phyloP scores from a whole-genome alignment of 2,888 invertebrate genomes.

The Conistra vaccinii region DNA sequence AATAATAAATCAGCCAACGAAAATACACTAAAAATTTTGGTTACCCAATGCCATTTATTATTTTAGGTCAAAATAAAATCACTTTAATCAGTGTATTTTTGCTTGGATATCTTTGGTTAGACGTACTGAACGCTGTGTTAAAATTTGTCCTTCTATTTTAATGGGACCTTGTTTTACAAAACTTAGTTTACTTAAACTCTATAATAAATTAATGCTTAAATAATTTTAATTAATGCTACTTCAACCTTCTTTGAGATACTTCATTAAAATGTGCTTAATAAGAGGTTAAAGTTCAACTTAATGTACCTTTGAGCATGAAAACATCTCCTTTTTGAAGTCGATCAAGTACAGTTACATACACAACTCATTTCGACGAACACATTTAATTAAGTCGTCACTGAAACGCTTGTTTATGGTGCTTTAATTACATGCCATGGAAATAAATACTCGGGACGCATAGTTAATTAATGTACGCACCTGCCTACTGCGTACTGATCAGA shows the following conservation, averaged over 20 bases:
- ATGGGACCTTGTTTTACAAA: too few relatives aligned
- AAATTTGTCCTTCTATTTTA: too few relatives aligned
- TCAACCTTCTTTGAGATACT: constrained; percentile 11
- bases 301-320: constrained; percentile 16
- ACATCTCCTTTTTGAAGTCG: constrained; percentile 33
- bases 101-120: too few relatives aligned
- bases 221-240: constrained; percentile 24
- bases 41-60: too few relatives aligned
- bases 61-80: too few relatives aligned
- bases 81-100: too few relatives aligned
- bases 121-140: too few relatives aligned
- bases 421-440: constrained; percentile 71
- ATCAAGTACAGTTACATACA: constrained; percentile 37
- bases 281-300: constrained; percentile 29
- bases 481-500: constrained; percentile 15
- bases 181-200: background rate
- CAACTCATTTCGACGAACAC: constrained; percentile 46
- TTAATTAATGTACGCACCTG: constrained; percentile 67
- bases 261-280: constrained; percentile 30
- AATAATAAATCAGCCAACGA: too few relatives aligned
- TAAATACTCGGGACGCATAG: constrained; percentile 65
- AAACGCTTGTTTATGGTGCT: constrained; percentile 71
- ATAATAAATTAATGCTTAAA: constrained; percentile 14
- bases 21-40: too few relatives aligned
- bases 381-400: constrained; percentile 57